phyloP scores from a whole-genome alignment of 2,888 invertebrate genomes.

The Apamea sordens region DNA sequence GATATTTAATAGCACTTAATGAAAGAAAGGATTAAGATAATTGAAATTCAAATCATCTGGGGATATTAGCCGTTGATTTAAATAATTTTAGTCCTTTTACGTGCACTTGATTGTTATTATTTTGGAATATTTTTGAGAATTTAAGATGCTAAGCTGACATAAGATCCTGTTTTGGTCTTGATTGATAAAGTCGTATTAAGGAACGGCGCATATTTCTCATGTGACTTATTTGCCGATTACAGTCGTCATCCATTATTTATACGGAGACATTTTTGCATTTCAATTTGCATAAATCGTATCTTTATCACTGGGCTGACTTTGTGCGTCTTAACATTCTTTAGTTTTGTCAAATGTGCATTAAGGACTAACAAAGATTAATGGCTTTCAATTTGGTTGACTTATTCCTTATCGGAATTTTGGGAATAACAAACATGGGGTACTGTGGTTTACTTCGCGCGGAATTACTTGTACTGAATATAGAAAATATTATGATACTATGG shows the following conservation, averaged over 20 bases:
- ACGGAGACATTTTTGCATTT: slow-evolving; percentile 63
- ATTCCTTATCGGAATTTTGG: slow-evolving; percentile 20
- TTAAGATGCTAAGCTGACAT: slow-evolving; percentile 52
- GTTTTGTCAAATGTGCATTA: slow-evolving; percentile 69
- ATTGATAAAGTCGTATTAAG: slow-evolving; percentile 45
- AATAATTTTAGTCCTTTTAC: slow-evolving; percentile 34
- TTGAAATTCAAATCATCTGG: slow-evolving; percentile 39
- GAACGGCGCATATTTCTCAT: slow-evolving; percentile 43
- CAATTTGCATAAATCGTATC: slow-evolving; percentile 75
- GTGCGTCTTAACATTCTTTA: slow-evolving; percentile 66
- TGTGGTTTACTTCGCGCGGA: not conserved
- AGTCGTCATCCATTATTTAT: slow-evolving; percentile 43
- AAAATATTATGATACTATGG: not conserved
- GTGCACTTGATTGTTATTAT: slow-evolving; percentile 38
- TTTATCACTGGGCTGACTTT: slow-evolving; percentile 77
- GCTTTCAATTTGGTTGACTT: slow-evolving; percentile 43
- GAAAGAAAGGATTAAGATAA: slow-evolving; percentile 50
- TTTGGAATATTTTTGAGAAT: slow-evolving; percentile 32
- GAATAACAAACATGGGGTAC: not conserved
- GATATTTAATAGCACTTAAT: slow-evolving; percentile 36
- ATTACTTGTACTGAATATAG: not conserved
- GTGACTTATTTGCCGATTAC: slow-evolving; percentile 49
- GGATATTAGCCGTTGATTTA: slow-evolving; percentile 21
- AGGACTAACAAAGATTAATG: slow-evolving; percentile 63
- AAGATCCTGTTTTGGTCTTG: slow-evolving; percentile 42